phyloP scores from a whole-genome alignment of 35 echinoderm and acorn worm species.

The Chiridota heheva region DNA sequence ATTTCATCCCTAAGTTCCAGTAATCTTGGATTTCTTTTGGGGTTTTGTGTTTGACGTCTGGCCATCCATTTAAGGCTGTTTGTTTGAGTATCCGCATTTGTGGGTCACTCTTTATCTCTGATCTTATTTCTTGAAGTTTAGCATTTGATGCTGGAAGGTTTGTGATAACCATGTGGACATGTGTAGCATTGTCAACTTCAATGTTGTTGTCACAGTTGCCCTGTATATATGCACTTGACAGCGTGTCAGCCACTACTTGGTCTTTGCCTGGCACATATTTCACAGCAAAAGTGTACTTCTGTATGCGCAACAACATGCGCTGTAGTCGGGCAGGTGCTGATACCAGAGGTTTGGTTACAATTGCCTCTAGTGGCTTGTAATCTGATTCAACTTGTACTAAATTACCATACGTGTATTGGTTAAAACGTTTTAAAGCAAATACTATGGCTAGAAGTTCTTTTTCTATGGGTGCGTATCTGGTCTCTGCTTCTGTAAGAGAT shows the following conservation, averaged over 20 bases:
- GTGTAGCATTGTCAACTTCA: not conserved
- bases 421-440: conserved; percentile 36
- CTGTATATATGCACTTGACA: not conserved
- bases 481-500: conserved; percentile 33
- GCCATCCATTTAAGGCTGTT: conserved; percentile 62
- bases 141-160: conserved; percentile 41
- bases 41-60: conserved; percentile 40
- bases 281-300: conserved; percentile 47
- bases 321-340: conserved; percentile 45
- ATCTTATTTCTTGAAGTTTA: conserved; percentile 33
- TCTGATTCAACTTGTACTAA: conserved; percentile 37
- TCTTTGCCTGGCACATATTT: conserved; percentile 47
- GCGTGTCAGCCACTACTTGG: conserved; percentile 52
- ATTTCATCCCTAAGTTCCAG: conserved; percentile 68
- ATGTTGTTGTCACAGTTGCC: too few species aligned
- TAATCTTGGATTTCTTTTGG: conserved; percentile 17
- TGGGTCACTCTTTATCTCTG: conserved; percentile 43
- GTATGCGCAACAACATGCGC: conserved; percentile 47
- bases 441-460: conserved; percentile 31
- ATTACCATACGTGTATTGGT: conserved; percentile 45
- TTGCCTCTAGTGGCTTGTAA: conserved; percentile 59
- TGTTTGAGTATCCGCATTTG: conserved; percentile 35
- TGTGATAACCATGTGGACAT: not conserved
- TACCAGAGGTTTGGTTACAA: conserved; percentile 31
- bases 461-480: conserved; percentile 33